phyloP scores from a whole-genome alignment of 2,888 invertebrate genomes.

The Folsomia manolachei region DNA sequence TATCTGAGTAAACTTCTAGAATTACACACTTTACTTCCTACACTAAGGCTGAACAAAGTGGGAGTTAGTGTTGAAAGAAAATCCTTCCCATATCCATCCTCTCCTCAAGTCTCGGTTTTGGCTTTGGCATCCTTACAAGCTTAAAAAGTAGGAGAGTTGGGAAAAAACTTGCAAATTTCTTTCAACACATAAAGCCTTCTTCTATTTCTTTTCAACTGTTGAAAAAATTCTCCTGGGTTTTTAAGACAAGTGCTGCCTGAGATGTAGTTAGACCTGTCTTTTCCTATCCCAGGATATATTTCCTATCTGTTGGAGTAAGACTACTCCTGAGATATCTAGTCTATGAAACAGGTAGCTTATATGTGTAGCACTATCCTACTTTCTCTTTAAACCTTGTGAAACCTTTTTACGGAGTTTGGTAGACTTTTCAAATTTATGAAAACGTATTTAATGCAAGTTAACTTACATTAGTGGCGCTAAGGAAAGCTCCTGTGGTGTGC shows the following conservation, averaged over 20 bases:
- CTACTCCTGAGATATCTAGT: too few relatives aligned
- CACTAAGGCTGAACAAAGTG: neutral
- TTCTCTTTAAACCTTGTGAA: too few relatives aligned
- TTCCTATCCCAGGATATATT: neutral
- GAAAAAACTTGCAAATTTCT: constrained; percentile 13
- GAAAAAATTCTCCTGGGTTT: neutral
- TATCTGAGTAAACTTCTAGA: constrained; percentile 18
- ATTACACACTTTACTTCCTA: constrained; percentile 15
- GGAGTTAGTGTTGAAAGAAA: neutral
- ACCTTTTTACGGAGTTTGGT: too few relatives aligned
- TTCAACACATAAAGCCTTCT: constrained; percentile 2
- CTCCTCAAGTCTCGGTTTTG: too few relatives aligned
- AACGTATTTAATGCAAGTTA: constrained; percentile 1
- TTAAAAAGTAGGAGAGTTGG: neutral
- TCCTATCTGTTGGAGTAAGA: too few relatives aligned
- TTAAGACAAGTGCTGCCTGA: neutral
- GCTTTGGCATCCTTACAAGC: too few relatives aligned
- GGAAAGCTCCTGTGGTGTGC: constrained; percentile 44
- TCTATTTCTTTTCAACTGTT: neutral
- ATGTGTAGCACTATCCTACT: too few relatives aligned
- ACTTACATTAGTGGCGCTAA: constrained; percentile 45
- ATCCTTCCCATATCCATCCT: neutral
- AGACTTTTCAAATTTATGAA: neutral
- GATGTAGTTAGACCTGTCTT: neutral
- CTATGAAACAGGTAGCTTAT: too few relatives aligned